Percentiles rank a stretch among this genome's conserved stretches.
Conservation (phyloP, 2,888 invertebrate genomes). For the Caenorhabditis sp. region DNA sequence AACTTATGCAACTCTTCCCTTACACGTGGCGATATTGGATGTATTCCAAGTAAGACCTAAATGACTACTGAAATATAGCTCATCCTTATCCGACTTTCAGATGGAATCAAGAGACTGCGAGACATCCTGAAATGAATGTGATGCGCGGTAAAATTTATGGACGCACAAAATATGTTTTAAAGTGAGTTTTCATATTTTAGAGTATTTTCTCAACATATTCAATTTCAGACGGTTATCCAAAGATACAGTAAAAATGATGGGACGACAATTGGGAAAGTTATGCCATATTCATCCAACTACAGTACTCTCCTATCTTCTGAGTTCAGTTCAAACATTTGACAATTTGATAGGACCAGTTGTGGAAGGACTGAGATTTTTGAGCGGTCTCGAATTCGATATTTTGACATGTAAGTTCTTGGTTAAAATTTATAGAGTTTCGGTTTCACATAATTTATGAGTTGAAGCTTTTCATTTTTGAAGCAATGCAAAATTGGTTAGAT, state of each 20-base stretch:
- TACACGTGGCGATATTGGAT: conserved; percentile 72
- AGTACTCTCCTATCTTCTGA: conserved; percentile 89
- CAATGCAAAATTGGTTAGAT: not conserved
- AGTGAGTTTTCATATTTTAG: conserved; percentile 76
- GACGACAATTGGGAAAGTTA: conserved; percentile 92
- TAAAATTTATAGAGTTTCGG: not conserved
- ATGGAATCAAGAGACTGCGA: conserved; percentile 89
- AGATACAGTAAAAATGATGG: conserved; percentile 96
- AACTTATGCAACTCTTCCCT: conserved; percentile 76
- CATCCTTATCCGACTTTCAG: too few species aligned
- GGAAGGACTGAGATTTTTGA: conserved; percentile 94
- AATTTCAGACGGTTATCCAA: conserved; percentile 79
- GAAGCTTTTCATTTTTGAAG: not conserved
- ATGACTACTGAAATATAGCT: too few species aligned
- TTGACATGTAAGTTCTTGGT: conserved; percentile 79
- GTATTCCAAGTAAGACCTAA: conserved; percentile 72
- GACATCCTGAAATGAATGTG: conserved; percentile 84
- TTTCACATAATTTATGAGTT: too few species aligned
- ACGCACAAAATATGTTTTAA: conserved; percentile 93
- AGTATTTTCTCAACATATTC: not conserved
- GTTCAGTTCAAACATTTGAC: conserved; percentile 85
- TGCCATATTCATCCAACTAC: conserved; percentile 94
- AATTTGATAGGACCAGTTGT: conserved; percentile 94
- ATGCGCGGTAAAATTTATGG: conserved; percentile 87
- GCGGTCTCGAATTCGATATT: conserved; percentile 92